Base-by-base conservation (phyloP, 2,888 invertebrate species). In the Fabriciana adippe region DNA sequence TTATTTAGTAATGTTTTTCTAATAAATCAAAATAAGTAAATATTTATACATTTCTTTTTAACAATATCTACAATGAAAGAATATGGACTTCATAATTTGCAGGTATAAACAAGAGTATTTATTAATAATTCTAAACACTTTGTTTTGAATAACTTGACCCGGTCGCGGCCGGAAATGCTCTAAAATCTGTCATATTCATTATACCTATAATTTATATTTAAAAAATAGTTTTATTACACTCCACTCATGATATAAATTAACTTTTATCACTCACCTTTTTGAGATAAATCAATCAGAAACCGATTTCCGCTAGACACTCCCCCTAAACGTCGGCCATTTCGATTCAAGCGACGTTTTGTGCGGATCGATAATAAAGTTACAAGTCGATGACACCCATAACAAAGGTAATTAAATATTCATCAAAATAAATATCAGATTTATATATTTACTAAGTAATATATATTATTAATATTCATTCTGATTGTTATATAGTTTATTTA, bases 311-410 rank as follows among this genome's bases (percentile, higher is more conserved):
- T 81, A 87, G 90, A 89, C 90, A 92, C 92, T 91, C 92, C 91
- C 90, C 90, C 88, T 91, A 92, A 82, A 90, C 86, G 90, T 90
- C 92, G 89, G 92, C 92, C 92, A 92, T 92, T 92, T 90, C 90
- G 88, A 86, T 90, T 90, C 86, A 76, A 88, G 88, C 89, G 86
- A 90, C 87, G 84, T 86, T 88, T 78, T 76, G 73, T 72, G 71
- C 74, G 74, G 86, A 89, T 89, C 89, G 85, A 89, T 88, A 88
- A 68, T 71, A 67, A 68, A 72, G 72, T 75, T 71, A 72, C 61
- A 67, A 74, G 72, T 73, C 67, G 66, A 72, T 73, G 72, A 69
- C 69, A 73, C 66, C 61, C 53, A 53, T 13, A 63, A 41, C 45
- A 63, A 63, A 63, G 63, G 31, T 54, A 21, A 15, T 50, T 54